Evolutionary conservation across 2,888 invertebrate species (phyloP), one percentile per base, ranked within the genome.

Genomic region (Balanococcus diminutus): DNA sequence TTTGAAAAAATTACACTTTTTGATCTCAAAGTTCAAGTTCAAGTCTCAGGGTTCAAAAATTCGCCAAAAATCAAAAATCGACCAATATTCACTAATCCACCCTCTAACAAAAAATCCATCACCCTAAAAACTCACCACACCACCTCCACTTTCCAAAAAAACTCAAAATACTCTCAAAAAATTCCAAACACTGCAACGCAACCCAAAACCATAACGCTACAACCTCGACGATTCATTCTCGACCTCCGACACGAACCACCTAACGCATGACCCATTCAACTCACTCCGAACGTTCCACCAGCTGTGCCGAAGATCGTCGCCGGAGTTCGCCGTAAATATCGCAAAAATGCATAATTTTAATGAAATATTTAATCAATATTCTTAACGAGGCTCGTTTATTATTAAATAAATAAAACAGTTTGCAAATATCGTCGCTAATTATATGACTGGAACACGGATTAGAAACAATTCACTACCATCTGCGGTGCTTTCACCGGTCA

Each of bases 401-500:
- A 79, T 32, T 79, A 36, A 79, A 79, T 36, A 36, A 36, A 19
- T 79, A 6, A 36, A 79, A 36, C 28, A 36, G 36, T 79, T 79
- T 36, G 9, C 28, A 36, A 79, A 79, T 79, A 79, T 79, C 75
- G 36, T 36, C 75, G 75, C 36, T 32, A 36, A 79, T 79, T 36
- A 32, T 36, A 79, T 79, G 75, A 79, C 31, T 32, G 36, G 75
- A 32, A 79, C 36, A 79, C 25, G 75, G 19, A 79, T 79, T 79
- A 79, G 75, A 79, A 79, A 79, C 75, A 79, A 79, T 79, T 79
- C 19, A 36, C 36, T 79, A 36, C 75, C 75, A 79, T 79, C 75
- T 79, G 75, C 36, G 75, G 75, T 79, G 75, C 75, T 79, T 79
- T 79, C 75, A 79, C 75, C 75, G 75, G 75, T 79, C 75, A 79